Percentiles rank a stretch among this genome's conserved stretches.
Conservation (phyloP, 2,888 invertebrate species). For the Eucriotettix oculatus region DNA sequence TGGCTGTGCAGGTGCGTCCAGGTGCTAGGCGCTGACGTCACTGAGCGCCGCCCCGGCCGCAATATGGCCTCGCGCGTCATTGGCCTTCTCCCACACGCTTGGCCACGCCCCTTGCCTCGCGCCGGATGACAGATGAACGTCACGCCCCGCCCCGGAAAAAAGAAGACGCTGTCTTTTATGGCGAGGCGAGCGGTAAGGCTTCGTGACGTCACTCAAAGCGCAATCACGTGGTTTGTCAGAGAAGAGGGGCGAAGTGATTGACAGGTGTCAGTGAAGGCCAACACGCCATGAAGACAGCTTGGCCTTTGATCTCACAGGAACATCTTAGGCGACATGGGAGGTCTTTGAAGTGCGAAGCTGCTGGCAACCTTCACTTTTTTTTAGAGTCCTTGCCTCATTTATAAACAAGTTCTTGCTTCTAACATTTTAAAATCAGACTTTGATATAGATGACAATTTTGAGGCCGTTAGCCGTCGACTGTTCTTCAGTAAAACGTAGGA, state of each 20-base stretch:
- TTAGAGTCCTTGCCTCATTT: too few relatives aligned
- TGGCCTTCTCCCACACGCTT: constrained; percentile 5
- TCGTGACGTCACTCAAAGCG: constrained; percentile 6
- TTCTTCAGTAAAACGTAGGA: too few relatives aligned
- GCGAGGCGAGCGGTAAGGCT: constrained; percentile 10
- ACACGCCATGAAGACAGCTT: too few relatives aligned
- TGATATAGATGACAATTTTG: too few relatives aligned
- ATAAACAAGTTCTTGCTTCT: too few relatives aligned
- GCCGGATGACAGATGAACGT: constrained; percentile 11
- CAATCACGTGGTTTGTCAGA: constrained; percentile 1
- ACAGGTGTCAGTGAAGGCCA: not conserved
- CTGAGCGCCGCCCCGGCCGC: constrained; percentile 11
- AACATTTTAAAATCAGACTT: too few relatives aligned
- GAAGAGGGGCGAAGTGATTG: not conserved
- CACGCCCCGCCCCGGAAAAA: constrained; percentile 11
- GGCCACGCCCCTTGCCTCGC: constrained; percentile 11
- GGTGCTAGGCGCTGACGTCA: constrained; percentile 2
- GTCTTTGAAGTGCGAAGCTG: too few relatives aligned
- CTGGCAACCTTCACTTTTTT: too few relatives aligned
- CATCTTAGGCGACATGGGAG: too few relatives aligned
- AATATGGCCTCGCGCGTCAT: constrained; percentile 13
- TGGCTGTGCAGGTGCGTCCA: constrained; percentile 1
- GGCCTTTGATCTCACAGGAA: too few relatives aligned
- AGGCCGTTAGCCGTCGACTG: too few relatives aligned
- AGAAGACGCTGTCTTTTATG: constrained; percentile 7